A percentile compares a stretch with the other conserved stretches of the same genome.
phyloP scores from a whole-genome alignment of 2,888 invertebrate genomes.

The Plagiodera versicolora region DNA sequence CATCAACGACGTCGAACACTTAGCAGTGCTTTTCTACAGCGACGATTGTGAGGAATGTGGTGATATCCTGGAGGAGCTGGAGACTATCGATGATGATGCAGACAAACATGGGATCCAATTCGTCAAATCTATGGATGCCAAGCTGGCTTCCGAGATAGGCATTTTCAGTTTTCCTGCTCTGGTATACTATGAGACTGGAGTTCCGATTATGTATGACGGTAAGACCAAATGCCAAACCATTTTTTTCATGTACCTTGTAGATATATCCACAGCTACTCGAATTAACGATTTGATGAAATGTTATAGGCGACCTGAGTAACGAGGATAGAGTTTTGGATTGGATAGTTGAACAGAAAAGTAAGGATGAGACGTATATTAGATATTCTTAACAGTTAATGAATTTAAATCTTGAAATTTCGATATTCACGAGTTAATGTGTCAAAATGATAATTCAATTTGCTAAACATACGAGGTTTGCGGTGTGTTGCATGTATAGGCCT shows the following conservation, averaged over 20 bases:
- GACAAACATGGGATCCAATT: slow-evolving; percentile 92
- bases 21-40: slow-evolving; percentile 86
- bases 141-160: slow-evolving; percentile 86
- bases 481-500: slow-evolving; percentile 50
- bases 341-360: slow-evolving; percentile 96
- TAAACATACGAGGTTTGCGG: slow-evolving; percentile 31
- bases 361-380: slow-evolving; percentile 61
- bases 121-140: slow-evolving; percentile 89
- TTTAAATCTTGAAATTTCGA: slow-evolving; percentile 19
- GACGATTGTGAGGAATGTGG: slow-evolving; percentile 86
- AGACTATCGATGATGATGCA: slow-evolving; percentile 90
- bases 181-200: slow-evolving; percentile 91
- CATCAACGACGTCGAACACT: slow-evolving; percentile 86
- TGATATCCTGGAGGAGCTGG: slow-evolving; percentile 82
- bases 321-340: slow-evolving; percentile 95
- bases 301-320: slow-evolving; percentile 91
- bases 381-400: slow-evolving; percentile 22
- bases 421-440: not conserved
- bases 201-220: slow-evolving; percentile 95
- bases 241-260: slow-evolving; percentile 18
- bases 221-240: slow-evolving; percentile 56
- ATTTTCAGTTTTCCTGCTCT: slow-evolving; percentile 90
- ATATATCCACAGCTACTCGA: slow-evolving; percentile 9
- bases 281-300: slow-evolving; percentile 41
- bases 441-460: slow-evolving; percentile 26